Percentiles rank a stretch among this genome's conserved stretches.
Evolutionary conservation across 2,113 vertebrate genomes (phyloP).

Genomic region (Antechinus stuartii): DNA sequence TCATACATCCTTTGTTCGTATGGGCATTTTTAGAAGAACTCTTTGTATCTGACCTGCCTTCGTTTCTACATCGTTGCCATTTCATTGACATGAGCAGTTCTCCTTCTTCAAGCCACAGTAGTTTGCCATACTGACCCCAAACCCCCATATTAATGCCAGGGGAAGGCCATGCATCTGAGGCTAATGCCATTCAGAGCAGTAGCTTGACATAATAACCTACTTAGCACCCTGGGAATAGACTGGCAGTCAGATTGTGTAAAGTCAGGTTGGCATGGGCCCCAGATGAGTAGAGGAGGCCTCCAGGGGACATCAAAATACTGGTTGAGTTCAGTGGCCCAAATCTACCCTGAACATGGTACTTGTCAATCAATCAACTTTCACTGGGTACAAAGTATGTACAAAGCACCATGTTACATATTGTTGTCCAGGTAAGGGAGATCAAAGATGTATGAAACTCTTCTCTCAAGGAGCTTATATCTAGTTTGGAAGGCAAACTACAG

Average conservation of each 20-base stretch:
- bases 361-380: constrained; percentile 31
- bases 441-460: neutral
- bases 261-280: neutral
- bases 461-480: neutral
- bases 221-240: neutral
- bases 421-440: neutral
- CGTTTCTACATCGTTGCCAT: constrained; percentile 37
- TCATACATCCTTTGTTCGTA: neutral
- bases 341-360: constrained; percentile 2
- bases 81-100: neutral
- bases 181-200: neutral
- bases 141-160: neutral
- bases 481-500: neutral
- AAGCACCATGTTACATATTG: neutral
- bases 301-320: constrained; percentile 6
- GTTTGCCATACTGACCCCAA: neutral
- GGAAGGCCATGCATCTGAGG: neutral
- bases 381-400: neutral
- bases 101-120: constrained; percentile 14
- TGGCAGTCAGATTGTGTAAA: neutral
- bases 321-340: constrained; percentile 31
- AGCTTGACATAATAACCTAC: neutral
- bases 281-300: neutral
- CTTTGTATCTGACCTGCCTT: neutral
- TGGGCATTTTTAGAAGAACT: neutral